Percentiles rank a stretch among this genome's conserved stretches.
Evolutionary conservation across 2,113 vertebrate genomes (phyloP).

Genomic region (Grus americana): DNA sequence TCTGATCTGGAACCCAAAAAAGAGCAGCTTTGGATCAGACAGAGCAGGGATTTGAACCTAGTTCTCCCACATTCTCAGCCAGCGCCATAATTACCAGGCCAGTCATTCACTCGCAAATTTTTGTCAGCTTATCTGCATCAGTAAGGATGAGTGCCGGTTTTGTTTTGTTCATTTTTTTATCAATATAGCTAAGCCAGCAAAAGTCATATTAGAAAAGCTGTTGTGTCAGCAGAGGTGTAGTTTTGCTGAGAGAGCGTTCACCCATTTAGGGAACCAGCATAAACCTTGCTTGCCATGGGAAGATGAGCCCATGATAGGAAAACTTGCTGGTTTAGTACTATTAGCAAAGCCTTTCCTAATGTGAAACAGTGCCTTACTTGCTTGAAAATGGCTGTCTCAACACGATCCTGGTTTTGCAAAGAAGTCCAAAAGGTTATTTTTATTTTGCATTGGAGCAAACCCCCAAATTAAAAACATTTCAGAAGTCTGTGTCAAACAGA

Average conservation of each 20-base stretch:
- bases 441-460: neutral
- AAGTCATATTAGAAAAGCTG: conserved; percentile 5
- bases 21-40: neutral
- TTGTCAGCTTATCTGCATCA: neutral
- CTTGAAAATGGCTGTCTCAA: neutral
- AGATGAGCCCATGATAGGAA: neutral
- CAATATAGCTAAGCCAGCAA: conserved; percentile 34
- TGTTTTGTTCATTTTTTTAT: conserved; percentile 20
- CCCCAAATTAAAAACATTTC: neutral
- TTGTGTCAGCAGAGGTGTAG: conserved; percentile 35
- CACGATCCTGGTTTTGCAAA: neutral
- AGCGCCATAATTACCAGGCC: neutral
- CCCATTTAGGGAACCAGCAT: neutral
- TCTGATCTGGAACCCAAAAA: neutral
- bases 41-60: neutral
- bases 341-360: neutral
- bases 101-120: neutral
- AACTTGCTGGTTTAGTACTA: neutral
- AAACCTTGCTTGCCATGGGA: neutral
- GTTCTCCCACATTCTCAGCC: neutral
- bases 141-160: neutral
- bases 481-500: neutral
- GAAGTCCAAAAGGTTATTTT: neutral
- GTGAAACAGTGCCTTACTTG: neutral
- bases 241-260: conserved; percentile 35